Conservation (phyloP, 2,113 vertebrate species). For the Syngnathus floridae region DNA sequence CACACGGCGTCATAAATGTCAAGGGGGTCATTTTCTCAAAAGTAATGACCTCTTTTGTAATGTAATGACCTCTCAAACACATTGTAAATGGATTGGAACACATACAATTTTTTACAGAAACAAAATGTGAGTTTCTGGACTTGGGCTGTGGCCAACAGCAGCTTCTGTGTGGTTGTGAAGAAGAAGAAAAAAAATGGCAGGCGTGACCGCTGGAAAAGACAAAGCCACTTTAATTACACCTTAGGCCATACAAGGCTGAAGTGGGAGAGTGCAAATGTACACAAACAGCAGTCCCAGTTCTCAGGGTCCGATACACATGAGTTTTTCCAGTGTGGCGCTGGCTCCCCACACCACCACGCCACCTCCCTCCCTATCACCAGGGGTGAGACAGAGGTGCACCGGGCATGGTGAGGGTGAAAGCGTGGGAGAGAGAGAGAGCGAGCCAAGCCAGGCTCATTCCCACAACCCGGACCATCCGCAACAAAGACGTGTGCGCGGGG, state of each 20-base stretch:
- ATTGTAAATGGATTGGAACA: too few relatives aligned
- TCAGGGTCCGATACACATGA: conserved; percentile 55
- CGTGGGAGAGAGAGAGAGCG: conserved; percentile 60
- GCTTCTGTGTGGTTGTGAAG: neutral
- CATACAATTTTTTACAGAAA: too few relatives aligned
- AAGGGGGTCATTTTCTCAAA: neutral
- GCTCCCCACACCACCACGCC: conserved; percentile 22
- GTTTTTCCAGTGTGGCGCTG: conserved; percentile 51
- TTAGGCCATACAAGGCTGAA: neutral
- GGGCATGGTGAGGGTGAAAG: conserved; percentile 62
- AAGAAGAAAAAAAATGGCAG: neutral
- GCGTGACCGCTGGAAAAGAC: neutral
- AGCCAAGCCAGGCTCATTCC: conserved; percentile 46
- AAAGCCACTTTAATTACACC: neutral
- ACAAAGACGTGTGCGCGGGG: conserved; percentile 55
- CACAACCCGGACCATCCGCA: conserved; percentile 58
- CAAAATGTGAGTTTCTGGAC: too few relatives aligned
- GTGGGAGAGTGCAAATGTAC: neutral
- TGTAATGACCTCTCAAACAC: too few relatives aligned
- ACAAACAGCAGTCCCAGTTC: conserved; percentile 36
- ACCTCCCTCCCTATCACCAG: conserved; percentile 42
- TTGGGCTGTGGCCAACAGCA: neutral
- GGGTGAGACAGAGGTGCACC: conserved; percentile 48
- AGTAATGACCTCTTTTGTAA: too few relatives aligned
- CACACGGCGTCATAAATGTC: neutral